Evolutionary conservation across 2,113 vertebrate species (phyloP).

Genomic region (Sylvia atricapilla): DNA sequence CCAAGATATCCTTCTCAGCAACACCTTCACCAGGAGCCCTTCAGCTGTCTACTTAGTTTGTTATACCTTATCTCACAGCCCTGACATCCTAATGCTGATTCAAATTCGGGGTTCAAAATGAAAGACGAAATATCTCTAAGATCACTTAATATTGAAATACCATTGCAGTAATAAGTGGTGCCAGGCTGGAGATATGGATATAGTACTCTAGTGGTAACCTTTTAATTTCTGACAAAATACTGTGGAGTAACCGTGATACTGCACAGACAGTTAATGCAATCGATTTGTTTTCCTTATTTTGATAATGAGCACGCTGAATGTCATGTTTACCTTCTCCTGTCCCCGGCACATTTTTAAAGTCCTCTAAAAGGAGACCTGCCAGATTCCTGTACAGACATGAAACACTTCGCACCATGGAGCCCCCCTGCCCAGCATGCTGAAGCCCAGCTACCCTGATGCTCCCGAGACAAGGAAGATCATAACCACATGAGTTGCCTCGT

Average conservation of each 20-base stretch:
- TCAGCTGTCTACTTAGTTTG: conserved; percentile 55
- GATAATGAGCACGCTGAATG: conserved; percentile 16
- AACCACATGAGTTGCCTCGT: neutral
- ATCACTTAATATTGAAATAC: conserved; percentile 74
- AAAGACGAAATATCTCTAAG: conserved; percentile 69
- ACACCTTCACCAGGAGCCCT: conserved; percentile 38
- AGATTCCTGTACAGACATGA: neutral
- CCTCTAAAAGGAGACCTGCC: neutral
- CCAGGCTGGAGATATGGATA: conserved; percentile 48
- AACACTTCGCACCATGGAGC: neutral
- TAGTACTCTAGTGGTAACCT: conserved; percentile 59
- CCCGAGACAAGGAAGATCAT: conserved; percentile 6
- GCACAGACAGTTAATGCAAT: conserved; percentile 34
- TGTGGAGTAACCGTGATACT: conserved; percentile 22
- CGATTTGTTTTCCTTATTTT: conserved; percentile 51
- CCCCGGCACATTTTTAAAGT: neutral
- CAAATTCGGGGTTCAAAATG: conserved; percentile 73
- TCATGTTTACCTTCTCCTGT: neutral
- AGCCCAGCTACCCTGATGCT: neutral
- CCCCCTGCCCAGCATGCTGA: neutral
- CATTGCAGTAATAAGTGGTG: conserved; percentile 54
- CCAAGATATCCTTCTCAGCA: conserved; percentile 36
- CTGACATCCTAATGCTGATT: conserved; percentile 65
- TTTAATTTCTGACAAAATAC: conserved; percentile 72
- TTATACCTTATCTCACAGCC: conserved; percentile 59